Base-by-base conservation (phyloP, 2,888 invertebrate species). In the Gasteruption jaculator region DNA sequence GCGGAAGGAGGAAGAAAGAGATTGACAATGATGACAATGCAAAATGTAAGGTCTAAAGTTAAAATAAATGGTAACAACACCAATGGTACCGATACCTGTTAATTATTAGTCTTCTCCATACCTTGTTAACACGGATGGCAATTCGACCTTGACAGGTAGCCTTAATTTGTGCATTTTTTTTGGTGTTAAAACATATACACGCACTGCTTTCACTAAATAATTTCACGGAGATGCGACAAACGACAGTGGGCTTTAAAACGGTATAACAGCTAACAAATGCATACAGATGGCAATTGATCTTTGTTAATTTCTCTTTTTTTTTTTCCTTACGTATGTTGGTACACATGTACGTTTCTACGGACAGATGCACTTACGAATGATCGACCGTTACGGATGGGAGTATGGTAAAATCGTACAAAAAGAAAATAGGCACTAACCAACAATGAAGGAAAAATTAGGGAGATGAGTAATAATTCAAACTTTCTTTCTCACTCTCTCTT, bases 131-230 rank as follows among this genome's bases (percentile, higher is more conserved):
- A 55, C 59, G 52, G 61, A 58, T 53, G 67, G 66, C 49, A 68
- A 64, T 57, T 66, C 65, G 49, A 66, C 63, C 64, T 66, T 67
- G 60, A 65, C 64, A 57, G 67, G 61, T 49, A 65, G 56, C 53
- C 65, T 62, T 53, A 66, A 58, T 57, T 67, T 68, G 57, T 65
- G 64, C 67, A 66, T 68, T 59, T 60, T 63, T 56, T 32, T 52
- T 45, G 24, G 7, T n/a, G 24, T 24, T n/a, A n/a, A 39, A 49
- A 54, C 37, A 16, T 39, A 46, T 48, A 52, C 50, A 46, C 52
- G 44, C 53, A 58, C 55, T 54, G 48, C 42, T n/a, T n/a, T n/a
- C n/a, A n/a, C n/a, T n/a, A n/a, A n/a, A n/a, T n/a, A n/a, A n/a
- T n/a, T n/a, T n/a, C n/a, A n/a, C n/a, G n/a, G n/a, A n/a, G n/a